phyloP scores from a whole-genome alignment of 2,797 vertebrate genomes.

The Loris lydekkerianus region DNA sequence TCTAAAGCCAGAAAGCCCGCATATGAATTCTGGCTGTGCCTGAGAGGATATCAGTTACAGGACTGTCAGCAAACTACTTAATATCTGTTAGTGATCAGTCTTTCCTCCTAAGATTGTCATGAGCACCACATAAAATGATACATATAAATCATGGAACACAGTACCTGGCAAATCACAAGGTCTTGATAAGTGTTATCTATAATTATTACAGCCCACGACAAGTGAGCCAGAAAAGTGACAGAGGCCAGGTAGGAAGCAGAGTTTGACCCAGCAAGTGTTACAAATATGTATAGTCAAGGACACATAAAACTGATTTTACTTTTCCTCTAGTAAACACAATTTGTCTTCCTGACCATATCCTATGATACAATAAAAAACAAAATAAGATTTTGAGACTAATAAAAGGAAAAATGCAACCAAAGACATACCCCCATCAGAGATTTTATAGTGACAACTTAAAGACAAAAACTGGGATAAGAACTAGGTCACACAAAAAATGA shows the following conservation, averaged over 20 bases:
- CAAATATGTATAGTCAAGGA: constrained; percentile 43
- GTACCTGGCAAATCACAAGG: neutral
- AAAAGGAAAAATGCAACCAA: constrained; percentile 36
- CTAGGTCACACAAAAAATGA: constrained; percentile 18
- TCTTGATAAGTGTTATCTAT: neutral
- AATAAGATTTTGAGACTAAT: constrained; percentile 31
- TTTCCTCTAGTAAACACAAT: constrained; percentile 64
- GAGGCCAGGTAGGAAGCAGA: constrained; percentile 26
- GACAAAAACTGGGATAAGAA: constrained; percentile 33
- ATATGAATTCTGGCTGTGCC: neutral
- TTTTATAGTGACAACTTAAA: constrained; percentile 24
- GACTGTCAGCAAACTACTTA: neutral
- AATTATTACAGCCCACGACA: constrained; percentile 14
- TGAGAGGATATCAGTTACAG: neutral
- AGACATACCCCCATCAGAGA: constrained; percentile 9
- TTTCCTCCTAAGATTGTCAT: neutral
- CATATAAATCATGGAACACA: neutral
- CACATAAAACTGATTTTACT: neutral
- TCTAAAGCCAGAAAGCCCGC: neutral
- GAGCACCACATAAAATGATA: constrained; percentile 24
- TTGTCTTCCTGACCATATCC: constrained; percentile 58
- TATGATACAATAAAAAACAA: constrained; percentile 53
- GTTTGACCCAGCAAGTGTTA: constrained; percentile 4
- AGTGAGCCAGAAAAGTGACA: neutral
- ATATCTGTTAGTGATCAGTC: neutral